These are phyloP conservation scores for Peribatodes rhomboidaria DNA, from an alignment of 2,888 invertebrate genomes.

Conservation along the genomic window DNA sequence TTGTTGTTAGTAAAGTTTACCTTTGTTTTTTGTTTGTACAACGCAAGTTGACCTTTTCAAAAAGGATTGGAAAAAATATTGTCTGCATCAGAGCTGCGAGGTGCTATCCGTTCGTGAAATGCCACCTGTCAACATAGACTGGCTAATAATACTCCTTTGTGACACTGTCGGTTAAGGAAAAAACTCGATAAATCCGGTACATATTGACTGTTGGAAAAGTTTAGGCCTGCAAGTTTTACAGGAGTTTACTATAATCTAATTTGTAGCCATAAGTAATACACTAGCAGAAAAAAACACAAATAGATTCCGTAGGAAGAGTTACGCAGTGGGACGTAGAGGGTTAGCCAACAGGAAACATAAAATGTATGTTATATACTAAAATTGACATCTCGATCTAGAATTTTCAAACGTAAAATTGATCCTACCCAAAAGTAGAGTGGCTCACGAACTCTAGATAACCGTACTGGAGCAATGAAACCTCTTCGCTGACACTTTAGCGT, in stretches of 20 bases:
- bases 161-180: slow-evolving; percentile 56
- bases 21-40: slow-evolving; percentile 50
- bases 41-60: slow-evolving; percentile 69
- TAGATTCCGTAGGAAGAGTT: no score
- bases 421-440: no score
- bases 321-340: no score
- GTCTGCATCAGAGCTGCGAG: slow-evolving; percentile 47
- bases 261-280: no score
- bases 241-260: neutral
- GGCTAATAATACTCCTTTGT: slow-evolving; percentile 58
- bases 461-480: no score
- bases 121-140: slow-evolving; percentile 66
- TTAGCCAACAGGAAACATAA: no score
- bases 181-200: slow-evolving; percentile 41
- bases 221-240: neutral
- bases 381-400: no score
- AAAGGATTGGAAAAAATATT: slow-evolving; percentile 60
- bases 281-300: no score
- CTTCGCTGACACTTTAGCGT: no score
- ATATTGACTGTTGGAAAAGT: slow-evolving; percentile 1
- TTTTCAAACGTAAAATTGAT: no score
- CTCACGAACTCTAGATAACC: no score
- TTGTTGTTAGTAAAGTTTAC: neutral
- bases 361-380: no score
- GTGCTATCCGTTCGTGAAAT: slow-evolving; percentile 66